A percentile compares a stretch with the other conserved stretches of the same genome.
phyloP scores from a whole-genome alignment of 2,888 invertebrate genomes.

The Diarsia mendica region DNA sequence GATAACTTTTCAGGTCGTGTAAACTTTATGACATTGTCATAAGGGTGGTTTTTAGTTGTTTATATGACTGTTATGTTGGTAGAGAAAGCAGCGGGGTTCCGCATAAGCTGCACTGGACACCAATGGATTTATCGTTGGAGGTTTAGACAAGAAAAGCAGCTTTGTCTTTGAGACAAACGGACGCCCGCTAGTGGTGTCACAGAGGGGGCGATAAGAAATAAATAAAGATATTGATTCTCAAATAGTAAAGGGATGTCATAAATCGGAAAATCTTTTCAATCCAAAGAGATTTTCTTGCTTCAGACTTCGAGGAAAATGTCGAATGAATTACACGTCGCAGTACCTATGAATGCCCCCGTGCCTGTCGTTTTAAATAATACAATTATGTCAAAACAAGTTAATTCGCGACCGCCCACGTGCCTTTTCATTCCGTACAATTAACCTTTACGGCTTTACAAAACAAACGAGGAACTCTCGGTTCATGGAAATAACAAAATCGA shows the following conservation, averaged over 20 bases:
- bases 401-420: slow-evolving; percentile 19
- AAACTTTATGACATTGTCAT: slow-evolving; percentile 22
- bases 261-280: slow-evolving; percentile 42
- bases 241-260: slow-evolving; percentile 58
- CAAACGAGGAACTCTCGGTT: slow-evolving; percentile 48
- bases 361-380: slow-evolving; percentile 18
- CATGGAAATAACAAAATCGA: slow-evolving; percentile 60
- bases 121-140: slow-evolving; percentile 86
- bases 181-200: slow-evolving; percentile 72
- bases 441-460: slow-evolving; percentile 49
- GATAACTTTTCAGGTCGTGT: slow-evolving; percentile 26
- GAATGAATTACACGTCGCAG: background rate
- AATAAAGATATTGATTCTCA: slow-evolving; percentile 67
- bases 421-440: slow-evolving; percentile 47
- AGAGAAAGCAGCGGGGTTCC: slow-evolving; percentile 66
- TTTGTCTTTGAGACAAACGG: slow-evolving; percentile 84
- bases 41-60: slow-evolving; percentile 42
- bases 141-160: slow-evolving; percentile 84
- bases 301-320: slow-evolving; percentile 9
- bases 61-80: slow-evolving; percentile 49
- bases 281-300: slow-evolving; percentile 20
- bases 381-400: slow-evolving; percentile 16
- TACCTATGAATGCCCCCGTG: background rate
- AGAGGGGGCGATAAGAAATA: slow-evolving; percentile 66
- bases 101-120: slow-evolving; percentile 84